Evolutionary conservation across 2,888 invertebrate genomes (phyloP), one percentile per base, ranked within the genome.

Genomic region (Polia nebulosa): DNA sequence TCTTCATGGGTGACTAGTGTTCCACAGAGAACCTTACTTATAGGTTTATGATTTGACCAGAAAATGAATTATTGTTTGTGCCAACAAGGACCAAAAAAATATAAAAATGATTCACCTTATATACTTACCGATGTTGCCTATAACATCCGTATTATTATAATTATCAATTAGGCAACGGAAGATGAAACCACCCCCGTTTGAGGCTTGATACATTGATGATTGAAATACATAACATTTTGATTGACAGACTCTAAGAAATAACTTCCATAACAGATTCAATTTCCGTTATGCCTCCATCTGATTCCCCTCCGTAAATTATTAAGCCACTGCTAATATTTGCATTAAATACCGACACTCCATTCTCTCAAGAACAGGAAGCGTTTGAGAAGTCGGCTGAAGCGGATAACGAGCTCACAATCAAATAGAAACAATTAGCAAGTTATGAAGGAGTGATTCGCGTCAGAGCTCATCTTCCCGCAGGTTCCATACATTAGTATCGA

Each of bases 401-500:
- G 41, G 61, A 44, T 70, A 62, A 59, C 61, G 57, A 66, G 58
- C 61, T 70, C 69, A 29, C 44, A 63, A 58, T 68, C 45, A 53
- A 66, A 69, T 72, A 44, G 68, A 70, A 78, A 72, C 66, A 75
- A 72, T 84, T 72, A 74, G 36, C 44, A 53, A 72, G 55, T 74
- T 61, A 27, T 56, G 34, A 69, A 61, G 61, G 62, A 32, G 27
- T 53, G 39, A 15, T 69, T 47, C 56, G 39, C 44, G 59, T 56
- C 61, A 72, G 44, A 55, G 61, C 66, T 69, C 55, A 25, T 80
- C 51, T 45, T 55, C 41, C 59, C 15, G 52, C 45, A 52, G 71
- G 58, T 65, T 52, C 29, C 72, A 59, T 70, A 83, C 73, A 80
- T 84, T 83, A 85, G 82, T 83, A 83, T 85, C 85, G 80, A 73